A percentile compares a stretch with the other conserved stretches of the same genome.
Conservation (phyloP, 1,140 invertebrate species). For the Mercenaria mercenaria region DNA sequence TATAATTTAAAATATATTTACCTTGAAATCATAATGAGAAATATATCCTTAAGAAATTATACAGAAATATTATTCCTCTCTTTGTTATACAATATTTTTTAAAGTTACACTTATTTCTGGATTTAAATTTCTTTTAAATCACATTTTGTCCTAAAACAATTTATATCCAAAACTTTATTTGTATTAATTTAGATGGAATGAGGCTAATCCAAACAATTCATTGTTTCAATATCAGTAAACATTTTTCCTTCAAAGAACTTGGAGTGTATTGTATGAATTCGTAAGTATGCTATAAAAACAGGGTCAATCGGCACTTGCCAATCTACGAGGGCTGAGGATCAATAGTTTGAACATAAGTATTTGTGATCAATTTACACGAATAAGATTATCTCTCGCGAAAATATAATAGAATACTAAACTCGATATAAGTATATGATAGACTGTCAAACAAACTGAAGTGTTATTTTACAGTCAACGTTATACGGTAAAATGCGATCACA, state of each 20-base stretch:
- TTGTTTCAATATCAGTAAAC: constrained; percentile 7
- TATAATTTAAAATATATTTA: too few relatives aligned
- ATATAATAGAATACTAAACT: constrained; percentile 47
- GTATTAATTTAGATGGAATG: too few relatives aligned
- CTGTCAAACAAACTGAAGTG: neutral
- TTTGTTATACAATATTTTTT: too few relatives aligned
- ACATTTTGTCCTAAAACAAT: too few relatives aligned
- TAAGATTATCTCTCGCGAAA: constrained; percentile 50
- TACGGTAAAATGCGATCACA: too few relatives aligned
- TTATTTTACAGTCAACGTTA: neutral
- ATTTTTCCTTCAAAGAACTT: neutral
- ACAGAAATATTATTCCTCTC: too few relatives aligned
- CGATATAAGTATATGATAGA: neutral
- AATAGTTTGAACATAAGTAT: constrained; percentile 29
- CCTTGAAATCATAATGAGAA: too few relatives aligned
- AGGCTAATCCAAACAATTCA: too few relatives aligned
- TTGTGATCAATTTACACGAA: constrained; percentile 45
- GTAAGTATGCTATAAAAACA: constrained; percentile 23
- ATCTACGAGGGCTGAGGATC: neutral
- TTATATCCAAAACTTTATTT: too few relatives aligned
- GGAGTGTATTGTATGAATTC: neutral
- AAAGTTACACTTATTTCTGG: too few relatives aligned
- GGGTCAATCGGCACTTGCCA: constrained; percentile 26
- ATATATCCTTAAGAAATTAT: too few relatives aligned
- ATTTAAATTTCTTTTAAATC: too few relatives aligned